Conservation (phyloP, 2,113 vertebrate genomes). For the Varanus komodoensis region DNA sequence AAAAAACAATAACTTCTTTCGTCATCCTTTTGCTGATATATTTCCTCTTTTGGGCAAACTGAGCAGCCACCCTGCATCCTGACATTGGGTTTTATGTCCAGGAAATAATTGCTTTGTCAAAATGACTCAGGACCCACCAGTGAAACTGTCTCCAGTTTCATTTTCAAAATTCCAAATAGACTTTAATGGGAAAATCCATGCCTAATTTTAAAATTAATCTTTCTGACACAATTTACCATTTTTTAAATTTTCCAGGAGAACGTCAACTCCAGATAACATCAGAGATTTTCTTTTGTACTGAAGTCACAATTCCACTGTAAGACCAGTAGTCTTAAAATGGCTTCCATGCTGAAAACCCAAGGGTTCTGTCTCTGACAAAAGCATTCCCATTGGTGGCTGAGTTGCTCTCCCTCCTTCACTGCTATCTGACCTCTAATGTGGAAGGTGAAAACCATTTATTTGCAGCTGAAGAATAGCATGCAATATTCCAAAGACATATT, state of each 20-base stretch:
- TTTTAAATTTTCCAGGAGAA: background rate
- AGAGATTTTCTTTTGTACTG: background rate
- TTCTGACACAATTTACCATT: background rate
- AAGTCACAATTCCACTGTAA: background rate
- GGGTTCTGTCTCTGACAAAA: background rate
- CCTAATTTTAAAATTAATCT: background rate
- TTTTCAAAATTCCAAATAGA: background rate
- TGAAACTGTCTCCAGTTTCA: background rate
- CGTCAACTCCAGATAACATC: background rate
- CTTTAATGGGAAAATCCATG: background rate
- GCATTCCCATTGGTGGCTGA: background rate
- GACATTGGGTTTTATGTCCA: background rate
- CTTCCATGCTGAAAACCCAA: background rate
- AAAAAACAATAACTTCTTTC: too few relatives aligned
- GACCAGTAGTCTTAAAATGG: background rate
- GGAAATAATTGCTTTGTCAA: background rate
- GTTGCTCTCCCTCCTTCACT: background rate
- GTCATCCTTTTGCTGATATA: background rate
- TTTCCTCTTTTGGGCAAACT: background rate
- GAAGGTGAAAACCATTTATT: background rate
- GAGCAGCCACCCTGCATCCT: background rate
- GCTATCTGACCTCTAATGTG: background rate
- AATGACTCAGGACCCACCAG: background rate
- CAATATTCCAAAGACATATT: background rate
- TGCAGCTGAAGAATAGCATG: background rate